Conservation (phyloP, 2,797 vertebrate genomes). For the Phyllotis vaccarum region DNA sequence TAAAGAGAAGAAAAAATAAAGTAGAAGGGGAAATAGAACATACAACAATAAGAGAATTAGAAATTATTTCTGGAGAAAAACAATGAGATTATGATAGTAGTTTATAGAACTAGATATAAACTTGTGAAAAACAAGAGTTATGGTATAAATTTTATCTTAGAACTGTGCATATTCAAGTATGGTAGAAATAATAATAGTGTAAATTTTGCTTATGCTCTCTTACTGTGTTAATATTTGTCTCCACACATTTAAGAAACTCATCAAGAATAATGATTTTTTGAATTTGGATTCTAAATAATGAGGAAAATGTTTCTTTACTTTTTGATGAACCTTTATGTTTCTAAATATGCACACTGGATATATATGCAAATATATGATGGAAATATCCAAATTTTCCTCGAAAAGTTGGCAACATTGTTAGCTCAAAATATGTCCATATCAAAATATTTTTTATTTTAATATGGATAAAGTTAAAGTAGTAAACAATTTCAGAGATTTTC, state of each 20-base stretch:
- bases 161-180: conserved; percentile 27
- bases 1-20: conserved; percentile 17
- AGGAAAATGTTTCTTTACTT: conserved; percentile 75
- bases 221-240: conserved; percentile 68
- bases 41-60: neutral
- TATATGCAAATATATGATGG: conserved; percentile 45
- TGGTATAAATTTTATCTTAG: conserved; percentile 45
- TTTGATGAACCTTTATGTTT: conserved; percentile 77
- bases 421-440: conserved; percentile 79
- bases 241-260: conserved; percentile 67
- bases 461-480: conserved; percentile 86
- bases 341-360: conserved; percentile 58
- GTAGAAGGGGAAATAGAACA: neutral
- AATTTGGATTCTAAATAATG: conserved; percentile 82
- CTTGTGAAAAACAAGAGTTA: neutral
- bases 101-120: neutral
- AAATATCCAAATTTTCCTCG: conserved; percentile 66
- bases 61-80: neutral
- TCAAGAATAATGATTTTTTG: conserved; percentile 79
- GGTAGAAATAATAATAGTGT: conserved; percentile 6
- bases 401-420: conserved; percentile 70
- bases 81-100: neutral
- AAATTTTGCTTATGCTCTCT: conserved; percentile 73
- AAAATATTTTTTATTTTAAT: conserved; percentile 87
- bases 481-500: conserved; percentile 87